Evolutionary conservation across 2,888 invertebrate species (phyloP).

Genomic region (Iselma pallidipennis): DNA sequence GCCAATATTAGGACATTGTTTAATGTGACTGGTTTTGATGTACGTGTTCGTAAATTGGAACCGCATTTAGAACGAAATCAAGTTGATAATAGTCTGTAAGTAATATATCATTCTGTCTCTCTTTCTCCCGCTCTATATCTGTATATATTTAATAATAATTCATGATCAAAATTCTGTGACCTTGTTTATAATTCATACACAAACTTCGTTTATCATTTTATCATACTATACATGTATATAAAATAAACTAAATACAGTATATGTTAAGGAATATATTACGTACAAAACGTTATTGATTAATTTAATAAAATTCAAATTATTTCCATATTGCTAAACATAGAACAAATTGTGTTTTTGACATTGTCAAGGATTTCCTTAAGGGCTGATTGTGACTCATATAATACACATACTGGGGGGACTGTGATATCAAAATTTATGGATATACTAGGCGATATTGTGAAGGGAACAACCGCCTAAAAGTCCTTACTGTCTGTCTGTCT

Average conservation of each 20-base stretch:
- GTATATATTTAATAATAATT: neutral
- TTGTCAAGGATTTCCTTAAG: neutral
- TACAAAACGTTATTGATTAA: neutral
- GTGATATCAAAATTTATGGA: neutral
- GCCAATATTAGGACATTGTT: slow-evolving; percentile 62
- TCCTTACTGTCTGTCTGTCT: too few species aligned
- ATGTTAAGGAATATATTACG: too few species aligned
- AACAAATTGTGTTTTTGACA: neutral
- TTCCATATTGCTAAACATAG: neutral
- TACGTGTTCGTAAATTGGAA: slow-evolving; percentile 76
- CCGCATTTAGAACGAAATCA: slow-evolving; percentile 70
- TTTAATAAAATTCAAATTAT: neutral
- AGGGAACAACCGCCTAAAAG: neutral
- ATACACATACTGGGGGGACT: neutral
- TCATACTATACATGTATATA: too few species aligned
- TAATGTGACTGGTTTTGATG: slow-evolving; percentile 76
- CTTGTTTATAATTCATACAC: neutral
- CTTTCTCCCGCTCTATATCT: too few species aligned
- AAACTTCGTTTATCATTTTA: too few species aligned
- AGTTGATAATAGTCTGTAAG: slow-evolving; percentile 71
- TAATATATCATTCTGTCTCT: slow-evolving; percentile 3
- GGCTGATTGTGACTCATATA: too few species aligned
- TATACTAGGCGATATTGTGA: neutral
- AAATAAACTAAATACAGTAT: too few species aligned
- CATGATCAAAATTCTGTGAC: neutral